These are phyloP conservation scores for Clarias pachynema DNA, from an alignment of 2,797 vertebrate species.

Conservation along the genomic window DNA sequence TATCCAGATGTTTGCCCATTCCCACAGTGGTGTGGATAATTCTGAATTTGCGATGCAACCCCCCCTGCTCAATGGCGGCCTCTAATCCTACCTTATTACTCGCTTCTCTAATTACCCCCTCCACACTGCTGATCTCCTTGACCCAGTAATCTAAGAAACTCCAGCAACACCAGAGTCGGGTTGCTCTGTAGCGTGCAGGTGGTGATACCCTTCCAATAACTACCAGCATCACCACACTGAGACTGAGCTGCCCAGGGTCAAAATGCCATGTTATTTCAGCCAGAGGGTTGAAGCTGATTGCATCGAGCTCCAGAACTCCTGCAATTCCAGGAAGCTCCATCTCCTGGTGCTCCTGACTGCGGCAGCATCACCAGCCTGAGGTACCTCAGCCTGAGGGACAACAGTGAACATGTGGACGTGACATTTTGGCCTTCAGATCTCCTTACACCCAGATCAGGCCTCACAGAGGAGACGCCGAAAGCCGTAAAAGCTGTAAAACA, in stretches of 20 bases:
- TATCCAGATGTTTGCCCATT: conserved; percentile 10
- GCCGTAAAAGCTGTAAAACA: conserved; percentile 59
- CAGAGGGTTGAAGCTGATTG: conserved; percentile 47
- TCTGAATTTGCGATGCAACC: background rate
- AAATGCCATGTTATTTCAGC: conserved; percentile 69
- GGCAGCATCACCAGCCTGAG: conserved; percentile 6
- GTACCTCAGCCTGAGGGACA: conserved; percentile 58
- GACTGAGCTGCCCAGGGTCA: conserved; percentile 57
- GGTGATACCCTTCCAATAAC: conserved; percentile 38
- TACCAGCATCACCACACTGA: background rate
- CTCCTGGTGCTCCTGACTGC: conserved; percentile 16
- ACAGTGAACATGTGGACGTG: conserved; percentile 61
- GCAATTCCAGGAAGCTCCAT: conserved; percentile 30
- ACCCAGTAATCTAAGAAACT: conserved; percentile 54
- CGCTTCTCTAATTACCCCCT: conserved; percentile 59
- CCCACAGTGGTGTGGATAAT: conserved; percentile 1
- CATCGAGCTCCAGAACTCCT: conserved; percentile 47
- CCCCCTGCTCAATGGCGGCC: conserved; percentile 39
- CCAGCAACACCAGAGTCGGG: conserved; percentile 60
- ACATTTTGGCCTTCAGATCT: conserved; percentile 70
- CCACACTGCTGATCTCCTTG: conserved; percentile 53
- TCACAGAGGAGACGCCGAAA: conserved; percentile 60
- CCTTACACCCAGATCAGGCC: conserved; percentile 68
- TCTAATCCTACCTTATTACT: conserved; percentile 63
- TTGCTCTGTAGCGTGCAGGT: conserved; percentile 70